Conservation (phyloP, 1,140 invertebrate genomes). For the Orchesella cincta region DNA sequence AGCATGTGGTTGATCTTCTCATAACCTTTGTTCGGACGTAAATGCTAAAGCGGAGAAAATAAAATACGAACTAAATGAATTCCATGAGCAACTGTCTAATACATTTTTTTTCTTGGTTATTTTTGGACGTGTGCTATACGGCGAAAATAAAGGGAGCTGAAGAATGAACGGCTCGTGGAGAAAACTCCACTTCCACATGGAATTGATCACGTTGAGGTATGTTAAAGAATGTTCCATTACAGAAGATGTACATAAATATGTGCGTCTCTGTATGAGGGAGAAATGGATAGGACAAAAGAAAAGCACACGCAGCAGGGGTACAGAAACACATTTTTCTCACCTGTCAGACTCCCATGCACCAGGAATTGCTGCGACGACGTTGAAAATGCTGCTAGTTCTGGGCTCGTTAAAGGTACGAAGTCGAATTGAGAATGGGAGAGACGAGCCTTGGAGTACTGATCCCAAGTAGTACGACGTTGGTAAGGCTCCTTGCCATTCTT, state of each 20-base stretch:
- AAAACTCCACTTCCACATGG: not conserved
- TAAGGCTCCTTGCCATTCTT: constrained; percentile 53
- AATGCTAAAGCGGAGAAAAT: not conserved
- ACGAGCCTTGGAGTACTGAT: constrained; percentile 18
- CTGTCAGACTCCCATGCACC: constrained; percentile 56
- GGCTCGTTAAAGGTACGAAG: constrained; percentile 51
- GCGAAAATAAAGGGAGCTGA: too few species aligned
- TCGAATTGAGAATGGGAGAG: constrained; percentile 26
- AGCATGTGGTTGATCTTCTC: too few species aligned
- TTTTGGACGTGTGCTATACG: not conserved
- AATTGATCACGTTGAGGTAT: not conserved
- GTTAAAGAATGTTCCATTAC: not conserved
- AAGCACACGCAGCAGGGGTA: not conserved
- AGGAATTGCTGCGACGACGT: constrained; percentile 52
- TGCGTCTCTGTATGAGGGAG: not conserved
- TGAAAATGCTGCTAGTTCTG: constrained; percentile 47
- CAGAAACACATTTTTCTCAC: constrained; percentile 27
- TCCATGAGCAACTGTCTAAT: not conserved
- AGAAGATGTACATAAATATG: not conserved
- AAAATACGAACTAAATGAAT: not conserved
- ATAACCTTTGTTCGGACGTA: too few species aligned
- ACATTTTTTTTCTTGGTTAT: not conserved
- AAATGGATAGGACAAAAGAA: not conserved
- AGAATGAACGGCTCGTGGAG: not conserved
- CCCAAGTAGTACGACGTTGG: constrained; percentile 52